Conservation (phyloP, 2,797 vertebrate species). For the Enteromius viviparus region DNA sequence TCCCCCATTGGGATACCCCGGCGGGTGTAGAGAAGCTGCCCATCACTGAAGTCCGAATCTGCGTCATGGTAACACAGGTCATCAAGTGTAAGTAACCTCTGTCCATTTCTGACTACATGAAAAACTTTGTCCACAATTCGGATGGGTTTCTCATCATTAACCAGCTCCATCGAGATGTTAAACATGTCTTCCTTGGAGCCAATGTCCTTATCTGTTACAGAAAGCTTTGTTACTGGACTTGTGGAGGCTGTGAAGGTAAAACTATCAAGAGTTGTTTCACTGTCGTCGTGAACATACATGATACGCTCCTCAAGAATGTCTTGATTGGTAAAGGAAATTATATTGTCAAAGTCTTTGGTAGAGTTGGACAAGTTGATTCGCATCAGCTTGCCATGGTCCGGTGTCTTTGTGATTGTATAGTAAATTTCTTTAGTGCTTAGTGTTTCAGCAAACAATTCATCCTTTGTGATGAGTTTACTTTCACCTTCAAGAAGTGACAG, state of each 20-base stretch:
- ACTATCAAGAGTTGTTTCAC: conserved; percentile 82
- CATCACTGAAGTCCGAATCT: conserved; percentile 87
- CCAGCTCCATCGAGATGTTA: conserved; percentile 80
- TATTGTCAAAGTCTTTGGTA: conserved; percentile 75
- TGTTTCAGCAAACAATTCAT: conserved; percentile 84
- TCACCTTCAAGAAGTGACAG: conserved; percentile 88
- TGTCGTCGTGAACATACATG: conserved; percentile 89
- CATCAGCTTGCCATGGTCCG: conserved; percentile 82
- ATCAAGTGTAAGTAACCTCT: conserved; percentile 81
- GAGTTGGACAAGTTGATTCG: conserved; percentile 81
- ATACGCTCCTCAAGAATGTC: conserved; percentile 81
- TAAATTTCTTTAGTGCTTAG: conserved; percentile 78
- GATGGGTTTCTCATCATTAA: conserved; percentile 90
- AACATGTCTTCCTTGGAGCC: conserved; percentile 79
- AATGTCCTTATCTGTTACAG: conserved; percentile 58
- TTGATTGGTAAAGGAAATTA: conserved; percentile 81
- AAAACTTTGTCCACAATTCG: conserved; percentile 85
- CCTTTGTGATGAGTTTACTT: conserved; percentile 84
- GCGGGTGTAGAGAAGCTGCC: conserved; percentile 83
- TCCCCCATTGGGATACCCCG: conserved; percentile 89
- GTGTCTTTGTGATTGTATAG: conserved; percentile 81
- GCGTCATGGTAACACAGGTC: conserved; percentile 87
- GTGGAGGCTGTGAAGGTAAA: conserved; percentile 82
- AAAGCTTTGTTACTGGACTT: conserved; percentile 64
- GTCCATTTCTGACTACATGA: conserved; percentile 80